Base-by-base conservation (phyloP, 2,888 invertebrate genomes). In the Harmothoe impar region DNA sequence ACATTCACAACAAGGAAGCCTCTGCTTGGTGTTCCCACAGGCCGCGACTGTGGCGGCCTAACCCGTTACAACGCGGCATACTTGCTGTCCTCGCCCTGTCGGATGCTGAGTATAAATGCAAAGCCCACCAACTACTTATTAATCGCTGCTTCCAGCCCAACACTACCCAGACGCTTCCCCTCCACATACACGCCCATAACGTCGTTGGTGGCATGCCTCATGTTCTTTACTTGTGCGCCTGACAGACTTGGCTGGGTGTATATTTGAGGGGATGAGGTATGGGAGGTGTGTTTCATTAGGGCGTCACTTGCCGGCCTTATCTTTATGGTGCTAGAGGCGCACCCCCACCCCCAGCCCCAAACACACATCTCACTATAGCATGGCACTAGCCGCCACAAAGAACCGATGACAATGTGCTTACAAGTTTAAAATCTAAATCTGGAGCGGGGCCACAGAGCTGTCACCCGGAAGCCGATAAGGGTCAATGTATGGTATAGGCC, bases 371-470 rank as follows among this genome's bases (percentile, higher is more conserved):
- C 43, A 43, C 43, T 43, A 43, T 43, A 10, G 43, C 43, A 43
- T 43, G 3, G 43, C 12, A 15, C 62, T 62, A 3, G 62, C 62
- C 20, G 62, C 29, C 86, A 86, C 86, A 86, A 86, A 86, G 86
- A 54, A 54, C 86, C 56, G 86, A 54, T 54, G 86, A 86, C 86
- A 86, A 52, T n/a, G 25, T 52, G 86, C 86, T 86, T 86, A 86
- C 86, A 86, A 54, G 86, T 86, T 86, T 86, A 86, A 86, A 86
- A 86, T 86, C 52, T 86, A 52, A 86, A 86, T 54, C 56, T 56
- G 52, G 86, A 12, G 29, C 86, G 54, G 86, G 54, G 35, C 43
- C 29, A 15, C 81, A 17, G 81, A 33, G n/a, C 43, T 81, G 81
- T 81, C 81, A 43, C 35, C 15, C 43, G 0, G 33, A 23, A 1